Evolutionary conservation across 2,888 invertebrate genomes (phyloP), one percentile per base, ranked within the genome.

Genomic region (Lamellibrachia satsuma): DNA sequence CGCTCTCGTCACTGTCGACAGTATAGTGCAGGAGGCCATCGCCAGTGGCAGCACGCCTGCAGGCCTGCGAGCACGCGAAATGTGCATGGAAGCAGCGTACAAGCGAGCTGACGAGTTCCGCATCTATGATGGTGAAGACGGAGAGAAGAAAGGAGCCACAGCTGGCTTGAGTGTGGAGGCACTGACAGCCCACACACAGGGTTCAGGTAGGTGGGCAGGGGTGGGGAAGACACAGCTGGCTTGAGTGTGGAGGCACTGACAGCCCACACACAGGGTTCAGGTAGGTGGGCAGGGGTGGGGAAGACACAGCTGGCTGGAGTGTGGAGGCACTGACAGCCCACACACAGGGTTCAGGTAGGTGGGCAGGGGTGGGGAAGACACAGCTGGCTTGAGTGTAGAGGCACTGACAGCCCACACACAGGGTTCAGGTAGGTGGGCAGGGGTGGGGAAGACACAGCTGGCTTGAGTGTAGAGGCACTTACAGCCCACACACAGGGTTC

Each of bases 21-120:
- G 95, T 8, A 94, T 96, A 57, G 95, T 97, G n/a, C 94, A 95
- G 91, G 96, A 97, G 93, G 96, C 96, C 92, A 96, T 97, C 91
- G 95, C 96, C 90, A 96, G 95, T 93, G 96, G 96, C 52, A 95
- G 95, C 95, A 95, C 96, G 0, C 94, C 95, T 1, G 95, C 96
- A 6, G 96, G 96, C 3, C 94, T 95, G 93, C 94, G 94, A 52
- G 96, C 96, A 2, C 93, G 96, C 0, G 96, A 96, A 93, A 94
- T 96, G 92, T 96, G 96, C 94, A 94, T 95, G 7, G 96, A 96
- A 93, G 96, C 96, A n/a, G 96, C 96, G 0, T 92, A 94, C 27
- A 95, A 95, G 90, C 93, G 94, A 39, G 94, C 95, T 2, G 96
- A 96, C 92, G 95, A 95, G 93, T 92, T 95, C 92, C 94, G 94